phyloP scores from a whole-genome alignment of 30 jellyfish, hydroid and myxozoan species.

The Aurelia sp. region DNA sequence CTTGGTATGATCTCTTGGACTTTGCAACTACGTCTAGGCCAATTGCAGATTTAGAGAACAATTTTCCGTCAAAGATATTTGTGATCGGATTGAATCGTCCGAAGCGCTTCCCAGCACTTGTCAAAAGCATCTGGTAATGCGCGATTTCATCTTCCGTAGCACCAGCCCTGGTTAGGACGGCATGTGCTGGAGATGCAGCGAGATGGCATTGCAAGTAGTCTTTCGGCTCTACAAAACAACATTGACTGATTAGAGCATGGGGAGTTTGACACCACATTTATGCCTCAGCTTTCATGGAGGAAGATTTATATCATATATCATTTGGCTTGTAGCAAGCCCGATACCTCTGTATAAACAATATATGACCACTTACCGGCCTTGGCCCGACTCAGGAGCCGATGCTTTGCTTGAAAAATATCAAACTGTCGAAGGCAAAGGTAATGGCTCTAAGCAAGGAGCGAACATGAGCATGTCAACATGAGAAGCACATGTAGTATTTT shows the following conservation, averaged over 20 bases:
- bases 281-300: no score
- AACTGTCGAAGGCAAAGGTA: no score
- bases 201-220: constrained; percentile 34
- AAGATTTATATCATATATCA: no score
- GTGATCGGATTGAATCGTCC: neutral
- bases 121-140: neutral
- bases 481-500: no score
- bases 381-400: no score
- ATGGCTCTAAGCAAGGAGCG: no score
- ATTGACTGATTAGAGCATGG: neutral
- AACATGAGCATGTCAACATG: no score
- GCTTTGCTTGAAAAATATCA: no score
- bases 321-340: no score
- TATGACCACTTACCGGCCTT: no score
- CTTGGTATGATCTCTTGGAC: constrained; percentile 1
- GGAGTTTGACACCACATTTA: no score
- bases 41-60: constrained; percentile 22
- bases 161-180: constrained; percentile 21
- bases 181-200: constrained; percentile 56
- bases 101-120: neutral
- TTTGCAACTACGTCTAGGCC: constrained; percentile 25
- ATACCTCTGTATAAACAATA: no score
- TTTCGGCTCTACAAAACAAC: constrained; percentile 13
- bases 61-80: constrained; percentile 13
- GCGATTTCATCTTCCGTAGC: constrained; percentile 33